These are phyloP conservation scores for Rallus limicola DNA, from an alignment of 2,113 vertebrate genomes.

Conservation along the genomic window DNA sequence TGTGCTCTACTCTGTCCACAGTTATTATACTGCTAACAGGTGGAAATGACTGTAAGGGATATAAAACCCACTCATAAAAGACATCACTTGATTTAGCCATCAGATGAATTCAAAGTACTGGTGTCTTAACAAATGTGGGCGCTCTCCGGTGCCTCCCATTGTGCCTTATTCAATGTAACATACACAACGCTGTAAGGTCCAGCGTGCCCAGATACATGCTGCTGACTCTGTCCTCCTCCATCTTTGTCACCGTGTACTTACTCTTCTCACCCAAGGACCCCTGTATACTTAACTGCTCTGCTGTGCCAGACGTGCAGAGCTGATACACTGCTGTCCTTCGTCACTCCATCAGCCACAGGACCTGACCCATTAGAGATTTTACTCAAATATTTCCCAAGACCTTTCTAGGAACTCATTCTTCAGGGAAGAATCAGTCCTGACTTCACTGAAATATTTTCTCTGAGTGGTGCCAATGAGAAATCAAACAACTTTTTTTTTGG, in stretches of 20 bases:
- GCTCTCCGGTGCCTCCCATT: not conserved
- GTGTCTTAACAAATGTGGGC: not conserved
- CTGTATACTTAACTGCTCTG: not conserved
- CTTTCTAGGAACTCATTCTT: not conserved
- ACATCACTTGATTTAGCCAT: not conserved
- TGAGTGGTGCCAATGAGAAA: not conserved
- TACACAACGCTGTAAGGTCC: not conserved
- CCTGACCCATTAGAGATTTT: not conserved
- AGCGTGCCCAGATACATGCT: not conserved
- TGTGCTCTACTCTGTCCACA: not conserved
- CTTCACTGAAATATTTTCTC: not conserved
- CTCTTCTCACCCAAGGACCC: not conserved
- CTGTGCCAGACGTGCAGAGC: not conserved
- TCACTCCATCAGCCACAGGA: not conserved
- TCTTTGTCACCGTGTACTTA: not conserved
- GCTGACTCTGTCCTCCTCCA: not conserved
- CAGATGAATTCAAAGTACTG: not conserved
- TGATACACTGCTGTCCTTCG: not conserved
- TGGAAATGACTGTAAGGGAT: not conserved
- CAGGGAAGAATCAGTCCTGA: not conserved
- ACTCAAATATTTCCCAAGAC: not conserved
- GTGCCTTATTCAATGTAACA: not conserved
- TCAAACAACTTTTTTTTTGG: not conserved
- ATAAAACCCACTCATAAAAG: not conserved
- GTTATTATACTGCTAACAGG: not conserved